These are phyloP conservation scores for Acrobasis repandana DNA, from an alignment of 2,888 invertebrate genomes.

Conservation along the genomic window DNA sequence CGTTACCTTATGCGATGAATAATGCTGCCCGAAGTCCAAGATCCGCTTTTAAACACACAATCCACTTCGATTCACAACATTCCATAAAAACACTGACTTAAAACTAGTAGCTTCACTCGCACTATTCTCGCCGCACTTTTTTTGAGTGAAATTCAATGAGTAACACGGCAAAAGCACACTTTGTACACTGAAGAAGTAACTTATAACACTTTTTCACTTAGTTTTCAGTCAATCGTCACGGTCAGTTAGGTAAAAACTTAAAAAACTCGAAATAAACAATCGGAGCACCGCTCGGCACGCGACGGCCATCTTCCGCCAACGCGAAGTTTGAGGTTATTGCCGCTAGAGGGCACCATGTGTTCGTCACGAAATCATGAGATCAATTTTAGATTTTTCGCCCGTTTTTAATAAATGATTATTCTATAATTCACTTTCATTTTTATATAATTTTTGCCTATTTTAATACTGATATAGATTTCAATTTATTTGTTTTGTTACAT, in stretches of 20 bases:
- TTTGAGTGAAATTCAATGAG: conserved; percentile 61
- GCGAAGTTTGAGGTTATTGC: conserved; percentile 61
- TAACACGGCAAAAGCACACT: conserved; percentile 52
- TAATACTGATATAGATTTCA: too few relatives aligned
- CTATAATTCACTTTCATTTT: too few relatives aligned
- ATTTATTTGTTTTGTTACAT: too few relatives aligned
- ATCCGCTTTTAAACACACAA: conserved; percentile 60
- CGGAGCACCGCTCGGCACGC: conserved; percentile 75
- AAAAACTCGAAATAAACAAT: conserved; percentile 69
- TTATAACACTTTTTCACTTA: conserved; percentile 48
- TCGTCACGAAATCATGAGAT: not conserved
- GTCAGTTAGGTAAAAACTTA: conserved; percentile 65
- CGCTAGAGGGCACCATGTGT: conserved; percentile 59
- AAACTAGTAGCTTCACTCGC: conserved; percentile 71
- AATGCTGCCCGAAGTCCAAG: conserved; percentile 54
- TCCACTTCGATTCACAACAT: conserved; percentile 78
- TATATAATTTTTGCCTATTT: too few relatives aligned
- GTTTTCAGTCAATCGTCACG: conserved; percentile 48
- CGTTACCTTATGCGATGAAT: conserved; percentile 58
- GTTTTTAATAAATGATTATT: not conserved
- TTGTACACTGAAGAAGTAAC: conserved; percentile 40
- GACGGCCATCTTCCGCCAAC: conserved; percentile 81
- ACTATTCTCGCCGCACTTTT: conserved; percentile 68
- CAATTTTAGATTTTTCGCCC: not conserved
- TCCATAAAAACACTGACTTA: conserved; percentile 73